Evolutionary conservation across 1,140 invertebrate species (phyloP).

Genomic region (Diuraphis noxia): DNA sequence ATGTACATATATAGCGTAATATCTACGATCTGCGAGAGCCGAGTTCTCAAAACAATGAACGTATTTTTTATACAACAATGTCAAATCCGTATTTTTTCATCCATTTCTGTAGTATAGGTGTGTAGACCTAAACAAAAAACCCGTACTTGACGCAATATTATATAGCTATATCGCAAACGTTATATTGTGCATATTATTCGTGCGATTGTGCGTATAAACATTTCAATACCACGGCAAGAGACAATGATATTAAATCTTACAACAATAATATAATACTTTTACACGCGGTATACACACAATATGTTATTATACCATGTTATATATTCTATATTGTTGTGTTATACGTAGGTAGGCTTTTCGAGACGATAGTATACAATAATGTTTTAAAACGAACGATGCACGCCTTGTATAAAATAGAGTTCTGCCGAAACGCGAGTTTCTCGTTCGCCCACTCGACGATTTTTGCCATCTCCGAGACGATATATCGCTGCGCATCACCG

Average conservation of each 20-base stretch:
- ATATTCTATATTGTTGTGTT: background rate
- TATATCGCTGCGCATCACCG: background rate
- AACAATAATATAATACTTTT: constrained; percentile 3
- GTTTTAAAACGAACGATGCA: background rate
- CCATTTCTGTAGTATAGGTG: background rate
- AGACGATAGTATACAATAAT: background rate
- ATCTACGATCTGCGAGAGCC: background rate
- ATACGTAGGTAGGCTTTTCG: background rate
- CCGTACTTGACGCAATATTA: background rate
- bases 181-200: background rate
- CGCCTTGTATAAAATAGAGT: background rate
- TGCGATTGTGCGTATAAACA: background rate
- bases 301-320: background rate
- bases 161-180: background rate
- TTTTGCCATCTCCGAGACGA: background rate
- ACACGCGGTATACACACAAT: background rate
- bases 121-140: background rate
- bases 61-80: background rate
- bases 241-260: background rate
- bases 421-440: background rate
- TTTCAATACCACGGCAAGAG: background rate
- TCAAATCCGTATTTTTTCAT: background rate
- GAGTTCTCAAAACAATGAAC: background rate
- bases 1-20: background rate
- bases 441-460: background rate